Conservation (phyloP, 2,888 invertebrate genomes). For the Peribatodes rhomboidaria region DNA sequence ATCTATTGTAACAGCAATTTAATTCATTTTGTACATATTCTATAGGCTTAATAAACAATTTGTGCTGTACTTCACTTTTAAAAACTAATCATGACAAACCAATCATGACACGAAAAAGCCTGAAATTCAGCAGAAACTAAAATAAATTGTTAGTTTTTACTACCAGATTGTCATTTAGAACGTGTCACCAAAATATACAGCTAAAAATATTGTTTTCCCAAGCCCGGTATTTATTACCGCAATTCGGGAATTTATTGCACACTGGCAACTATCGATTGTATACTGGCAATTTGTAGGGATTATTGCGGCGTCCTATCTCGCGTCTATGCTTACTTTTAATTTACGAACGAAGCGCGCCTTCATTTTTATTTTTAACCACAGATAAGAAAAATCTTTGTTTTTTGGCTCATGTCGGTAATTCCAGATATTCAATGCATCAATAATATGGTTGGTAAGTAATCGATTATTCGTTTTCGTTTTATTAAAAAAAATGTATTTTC, state of each 20-base stretch:
- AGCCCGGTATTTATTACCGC: slow-evolving; percentile 34
- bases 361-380: not conserved
- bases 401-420: not conserved
- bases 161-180: slow-evolving; percentile 26
- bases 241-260: slow-evolving; percentile 40
- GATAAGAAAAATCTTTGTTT: not conserved
- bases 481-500: not conserved
- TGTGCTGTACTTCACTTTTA: not conserved
- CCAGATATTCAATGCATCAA: not conserved
- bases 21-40: not conserved
- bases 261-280: slow-evolving; percentile 61
- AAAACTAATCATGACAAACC: not conserved
- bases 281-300: slow-evolving; percentile 56
- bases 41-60: not conserved
- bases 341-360: slow-evolving; percentile 60
- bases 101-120: not conserved
- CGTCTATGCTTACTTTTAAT: slow-evolving; percentile 74
- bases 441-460: not conserved
- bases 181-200: slow-evolving; percentile 31
- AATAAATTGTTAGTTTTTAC: slow-evolving; percentile 15
- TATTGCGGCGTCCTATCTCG: slow-evolving; percentile 50
- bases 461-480: not conserved
- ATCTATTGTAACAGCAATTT: not conserved
- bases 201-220: slow-evolving; percentile 34
- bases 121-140: slow-evolving; percentile 5